A percentile compares a stretch with the other conserved stretches of the same genome.
Evolutionary conservation across 2,888 invertebrate genomes (phyloP).

Genomic region (Chrysodeixis includens): DNA sequence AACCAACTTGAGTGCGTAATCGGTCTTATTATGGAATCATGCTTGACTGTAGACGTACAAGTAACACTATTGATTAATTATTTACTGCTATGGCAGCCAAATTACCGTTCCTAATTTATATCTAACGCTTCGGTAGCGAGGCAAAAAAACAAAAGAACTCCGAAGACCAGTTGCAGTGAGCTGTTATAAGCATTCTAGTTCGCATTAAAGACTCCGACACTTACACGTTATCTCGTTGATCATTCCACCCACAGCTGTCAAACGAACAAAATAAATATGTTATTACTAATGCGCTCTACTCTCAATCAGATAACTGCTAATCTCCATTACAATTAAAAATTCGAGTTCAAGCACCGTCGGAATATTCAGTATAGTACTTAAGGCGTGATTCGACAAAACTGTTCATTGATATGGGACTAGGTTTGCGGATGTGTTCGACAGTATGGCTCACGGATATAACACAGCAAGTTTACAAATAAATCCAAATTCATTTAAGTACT

Average conservation of each 20-base stretch:
- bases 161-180: constrained; percentile 76
- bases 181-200: constrained; percentile 69
- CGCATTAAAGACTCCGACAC: constrained; percentile 70
- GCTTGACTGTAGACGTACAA: not conserved
- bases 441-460: constrained; percentile 47
- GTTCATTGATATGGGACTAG: constrained; percentile 58
- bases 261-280: constrained; percentile 87
- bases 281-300: constrained; percentile 85
- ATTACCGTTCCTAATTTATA: constrained; percentile 42
- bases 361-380: constrained; percentile 63
- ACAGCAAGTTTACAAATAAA: no score
- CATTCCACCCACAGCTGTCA: constrained; percentile 87
- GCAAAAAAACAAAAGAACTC: constrained; percentile 65
- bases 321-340: constrained; percentile 88
- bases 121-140: constrained; percentile 52
- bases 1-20: not conserved
- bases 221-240: constrained; percentile 77
- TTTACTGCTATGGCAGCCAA: constrained; percentile 16
- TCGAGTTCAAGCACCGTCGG: constrained; percentile 76
- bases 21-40: not conserved
- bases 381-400: constrained; percentile 67
- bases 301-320: constrained; percentile 85
- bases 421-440: constrained; percentile 64
- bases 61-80: not conserved
- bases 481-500: no score